phyloP scores from a whole-genome alignment of 2,888 invertebrate species.

The Syrista parreyssii region DNA sequence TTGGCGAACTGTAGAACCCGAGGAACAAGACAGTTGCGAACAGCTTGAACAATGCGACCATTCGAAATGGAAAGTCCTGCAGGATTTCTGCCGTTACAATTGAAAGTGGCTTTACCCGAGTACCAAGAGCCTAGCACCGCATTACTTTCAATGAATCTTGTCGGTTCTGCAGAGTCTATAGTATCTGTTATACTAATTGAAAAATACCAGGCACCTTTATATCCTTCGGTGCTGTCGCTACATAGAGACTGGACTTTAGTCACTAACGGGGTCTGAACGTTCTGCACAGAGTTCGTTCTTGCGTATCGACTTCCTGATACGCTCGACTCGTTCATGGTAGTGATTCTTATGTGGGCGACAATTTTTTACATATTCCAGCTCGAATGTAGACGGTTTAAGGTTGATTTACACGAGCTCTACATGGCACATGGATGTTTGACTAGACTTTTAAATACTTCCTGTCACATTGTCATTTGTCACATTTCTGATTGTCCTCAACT shows the following conservation, averaged over 20 bases:
- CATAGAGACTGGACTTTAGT: neutral
- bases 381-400: neutral
- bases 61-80: slow-evolving; percentile 48
- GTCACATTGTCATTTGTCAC: neutral
- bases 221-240: neutral
- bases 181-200: neutral
- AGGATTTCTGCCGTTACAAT: slow-evolving; percentile 50
- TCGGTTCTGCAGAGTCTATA: neutral
- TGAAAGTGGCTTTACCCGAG: slow-evolving; percentile 45
- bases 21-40: neutral
- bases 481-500: neutral
- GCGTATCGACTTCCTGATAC: slow-evolving; percentile 7
- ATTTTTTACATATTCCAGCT: neutral
- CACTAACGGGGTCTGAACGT: neutral
- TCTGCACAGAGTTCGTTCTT: slow-evolving; percentile 3
- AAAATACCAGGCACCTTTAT: neutral
- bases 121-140: slow-evolving; percentile 22
- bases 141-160: slow-evolving; percentile 37
- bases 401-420: neutral
- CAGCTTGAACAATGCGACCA: slow-evolving; percentile 26
- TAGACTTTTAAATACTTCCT: neutral
- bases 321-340: neutral
- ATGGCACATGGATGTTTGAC: neutral
- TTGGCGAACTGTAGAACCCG: neutral
- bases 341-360: neutral